These are phyloP conservation scores for Apis mellifera DNA, from an alignment of 1,140 invertebrate genomes.

Conservation along the genomic window DNA sequence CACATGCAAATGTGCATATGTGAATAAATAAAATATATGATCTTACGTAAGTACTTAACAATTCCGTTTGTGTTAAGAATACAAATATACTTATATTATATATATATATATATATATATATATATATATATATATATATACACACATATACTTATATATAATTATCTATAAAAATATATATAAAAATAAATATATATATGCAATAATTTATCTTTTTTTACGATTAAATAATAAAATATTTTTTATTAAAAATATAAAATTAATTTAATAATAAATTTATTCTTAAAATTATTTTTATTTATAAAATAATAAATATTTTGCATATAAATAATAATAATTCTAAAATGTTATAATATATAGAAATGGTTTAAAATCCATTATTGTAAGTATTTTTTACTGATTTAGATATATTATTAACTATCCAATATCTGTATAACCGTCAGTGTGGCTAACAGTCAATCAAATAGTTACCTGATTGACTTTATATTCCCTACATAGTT, in stretches of 20 bases:
- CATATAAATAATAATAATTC: not conserved
- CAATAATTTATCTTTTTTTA: no score
- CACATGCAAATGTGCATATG: not conserved
- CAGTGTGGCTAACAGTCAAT: not conserved
- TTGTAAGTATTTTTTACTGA: not conserved
- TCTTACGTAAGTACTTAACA: not conserved
- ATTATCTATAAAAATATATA: not conserved
- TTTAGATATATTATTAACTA: not conserved
- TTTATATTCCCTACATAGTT: conserved; percentile 17
- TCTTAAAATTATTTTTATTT: not conserved
- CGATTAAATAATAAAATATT: not conserved
- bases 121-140: not conserved
- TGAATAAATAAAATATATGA: not conserved
- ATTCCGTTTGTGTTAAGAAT: not conserved
- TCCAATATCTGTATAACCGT: not conserved
- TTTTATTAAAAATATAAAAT: not conserved
- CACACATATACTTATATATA: not conserved
- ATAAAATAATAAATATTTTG: not conserved
- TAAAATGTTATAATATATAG: not conserved
- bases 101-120: not conserved
- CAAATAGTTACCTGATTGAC: not conserved
- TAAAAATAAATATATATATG: no score
- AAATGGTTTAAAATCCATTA: not conserved
- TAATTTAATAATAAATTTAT: not conserved
- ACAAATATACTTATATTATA: not conserved